These are phyloP conservation scores for Liparis tanakae DNA, from an alignment of 2,797 vertebrate species.

Conservation along the genomic window DNA sequence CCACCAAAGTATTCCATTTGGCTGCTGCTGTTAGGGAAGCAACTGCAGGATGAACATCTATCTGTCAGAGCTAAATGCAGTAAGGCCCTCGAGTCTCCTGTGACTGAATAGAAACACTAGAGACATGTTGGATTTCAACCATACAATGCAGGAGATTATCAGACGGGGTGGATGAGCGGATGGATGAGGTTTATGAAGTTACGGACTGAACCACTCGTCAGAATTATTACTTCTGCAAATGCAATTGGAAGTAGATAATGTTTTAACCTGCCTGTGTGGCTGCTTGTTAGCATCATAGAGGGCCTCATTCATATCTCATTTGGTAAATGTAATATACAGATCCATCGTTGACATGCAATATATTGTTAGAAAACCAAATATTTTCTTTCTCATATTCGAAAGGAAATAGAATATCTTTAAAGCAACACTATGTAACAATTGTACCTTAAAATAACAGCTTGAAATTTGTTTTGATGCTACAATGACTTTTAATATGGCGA, in stretches of 20 bases:
- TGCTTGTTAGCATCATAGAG: slow-evolving; percentile 11
- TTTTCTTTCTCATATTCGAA: background rate
- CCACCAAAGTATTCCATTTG: slow-evolving; percentile 48
- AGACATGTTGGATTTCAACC: slow-evolving; percentile 16
- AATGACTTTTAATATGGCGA: too few relatives aligned
- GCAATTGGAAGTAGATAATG: slow-evolving; percentile 17
- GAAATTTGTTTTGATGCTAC: too few relatives aligned
- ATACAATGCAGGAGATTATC: slow-evolving; percentile 15
- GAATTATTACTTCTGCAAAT: slow-evolving; percentile 22
- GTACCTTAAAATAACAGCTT: too few relatives aligned
- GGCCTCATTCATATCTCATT: slow-evolving; percentile 24
- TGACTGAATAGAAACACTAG: slow-evolving; percentile 36
- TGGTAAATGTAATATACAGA: background rate
- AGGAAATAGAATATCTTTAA: background rate
- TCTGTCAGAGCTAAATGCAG: slow-evolving; percentile 42
- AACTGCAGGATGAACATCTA: slow-evolving; percentile 37
- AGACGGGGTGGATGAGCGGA: background rate
- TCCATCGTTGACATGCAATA: background rate
- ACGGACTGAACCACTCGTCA: slow-evolving; percentile 17
- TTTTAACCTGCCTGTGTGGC: slow-evolving; percentile 16
- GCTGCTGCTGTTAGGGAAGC: slow-evolving; percentile 38
- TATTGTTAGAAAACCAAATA: slow-evolving; percentile 2
- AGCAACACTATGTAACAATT: too few relatives aligned
- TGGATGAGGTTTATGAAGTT: slow-evolving; percentile 18
- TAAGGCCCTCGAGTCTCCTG: slow-evolving; percentile 11